Base-by-base conservation (phyloP, 2,113 vertebrate species). In the Saimiri boliviensis region DNA sequence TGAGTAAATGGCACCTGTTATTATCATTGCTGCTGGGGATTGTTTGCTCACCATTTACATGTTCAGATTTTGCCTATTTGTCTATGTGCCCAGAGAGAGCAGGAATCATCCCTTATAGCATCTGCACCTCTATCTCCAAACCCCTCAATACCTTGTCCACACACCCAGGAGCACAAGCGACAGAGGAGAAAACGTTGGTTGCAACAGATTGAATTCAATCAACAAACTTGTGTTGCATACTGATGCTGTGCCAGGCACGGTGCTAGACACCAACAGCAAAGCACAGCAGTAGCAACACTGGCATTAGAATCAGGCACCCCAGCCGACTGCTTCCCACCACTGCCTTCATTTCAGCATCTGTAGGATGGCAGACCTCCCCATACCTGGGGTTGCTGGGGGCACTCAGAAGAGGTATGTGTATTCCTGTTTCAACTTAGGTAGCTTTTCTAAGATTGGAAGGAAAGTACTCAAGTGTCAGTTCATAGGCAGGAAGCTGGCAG, bases 1-100 rank as follows among this genome's bases (percentile, higher is more conserved):
- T 95, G 49, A 97, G 60, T 94, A 93, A 94, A 92, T 74, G 23
- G 70, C 89, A 89, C 68, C 47, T 86, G 52, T 82, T 71, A 92
- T n/a, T 86, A 84, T 90, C 47, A 84, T 92, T 1, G 1, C 27
- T 74, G 19, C 40, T 74, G 58, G 10, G 56, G 42, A 16, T 82
- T 79, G 30, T 87, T 81, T 58, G 47, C 40, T 87, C 23, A 12
- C 71, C 11, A 4, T 81, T 84, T 87, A 76, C 60, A 42, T 56
- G 63, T 58, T 89, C 37, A 84, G 60, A 76, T 42, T 89, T 88
- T 87, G 35, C 73, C 37, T 58, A 6, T 71, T 91, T 66, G 90
- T 49, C 8, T 49, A 37, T 86, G 91, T 91, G 27, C 58, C 58
- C 70, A 74, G 83, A 93, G 54, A 95, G 30, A 58, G 45, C 76